A percentile compares a stretch with the other conserved stretches of the same genome.
Conservation (phyloP, 1,140 invertebrate genomes). For the Nephotettix cincticeps region DNA sequence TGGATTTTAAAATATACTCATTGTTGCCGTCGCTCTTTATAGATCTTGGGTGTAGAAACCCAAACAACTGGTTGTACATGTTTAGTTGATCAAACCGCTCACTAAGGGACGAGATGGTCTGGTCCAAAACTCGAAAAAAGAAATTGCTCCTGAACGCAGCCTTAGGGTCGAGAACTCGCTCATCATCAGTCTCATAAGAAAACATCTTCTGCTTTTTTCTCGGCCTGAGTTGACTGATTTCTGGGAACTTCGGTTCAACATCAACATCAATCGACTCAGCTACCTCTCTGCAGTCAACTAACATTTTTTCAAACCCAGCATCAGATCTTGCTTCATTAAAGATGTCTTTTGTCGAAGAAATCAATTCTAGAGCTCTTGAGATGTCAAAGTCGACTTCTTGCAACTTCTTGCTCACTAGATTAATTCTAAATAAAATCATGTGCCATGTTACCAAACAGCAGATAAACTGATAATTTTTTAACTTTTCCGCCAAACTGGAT, state of each 20-base stretch:
- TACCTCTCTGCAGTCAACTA: constrained; percentile 28
- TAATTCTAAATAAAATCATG: constrained; percentile 24
- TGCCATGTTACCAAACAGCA: constrained; percentile 24
- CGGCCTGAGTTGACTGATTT: background rate
- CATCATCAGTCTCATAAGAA: constrained; percentile 27
- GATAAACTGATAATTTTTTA: constrained; percentile 29
- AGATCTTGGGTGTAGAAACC: background rate
- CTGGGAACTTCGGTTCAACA: constrained; percentile 3
- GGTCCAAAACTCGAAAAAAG: constrained; percentile 23
- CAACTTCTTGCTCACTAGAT: constrained; percentile 28
- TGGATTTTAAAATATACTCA: background rate
- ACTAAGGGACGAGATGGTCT: background rate
- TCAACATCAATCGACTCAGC: constrained; percentile 26
- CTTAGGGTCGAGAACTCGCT: background rate
- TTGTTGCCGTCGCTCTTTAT: too few species aligned
- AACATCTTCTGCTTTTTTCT: constrained; percentile 16
- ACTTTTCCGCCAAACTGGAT: constrained; percentile 15
- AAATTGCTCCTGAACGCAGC: constrained; percentile 19
- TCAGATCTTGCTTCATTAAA: constrained; percentile 16
- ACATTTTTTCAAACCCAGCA: constrained; percentile 15
- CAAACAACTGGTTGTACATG: background rate
- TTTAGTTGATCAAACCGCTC: background rate
- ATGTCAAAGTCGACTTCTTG: constrained; percentile 25
- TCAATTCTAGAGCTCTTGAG: constrained; percentile 5
- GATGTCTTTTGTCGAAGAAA: background rate